Percentiles rank a stretch among this genome's conserved stretches.
These are phyloP conservation scores for Anolis carolinensis DNA, from an alignment of 2,113 vertebrate genomes.

Conservation along the genomic window DNA sequence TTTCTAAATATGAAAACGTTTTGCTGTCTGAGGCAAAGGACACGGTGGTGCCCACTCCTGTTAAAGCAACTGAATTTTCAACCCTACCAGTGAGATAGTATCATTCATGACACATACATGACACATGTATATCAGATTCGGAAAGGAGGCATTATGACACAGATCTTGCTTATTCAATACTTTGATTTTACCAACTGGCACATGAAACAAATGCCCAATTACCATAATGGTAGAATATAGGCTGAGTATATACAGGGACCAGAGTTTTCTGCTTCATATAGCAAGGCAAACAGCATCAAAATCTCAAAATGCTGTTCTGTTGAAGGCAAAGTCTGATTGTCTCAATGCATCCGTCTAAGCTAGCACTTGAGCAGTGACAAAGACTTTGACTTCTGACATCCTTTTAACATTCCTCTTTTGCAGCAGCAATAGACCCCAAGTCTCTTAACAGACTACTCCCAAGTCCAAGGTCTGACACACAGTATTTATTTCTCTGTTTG, in stretches of 20 bases:
- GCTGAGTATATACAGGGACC: neutral
- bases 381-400: neutral
- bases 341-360: neutral
- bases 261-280: neutral
- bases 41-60: no score
- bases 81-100: no score
- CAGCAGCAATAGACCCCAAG: neutral
- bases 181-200: no score
- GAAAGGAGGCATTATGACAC: no score
- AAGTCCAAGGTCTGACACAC: neutral
- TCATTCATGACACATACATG: no score
- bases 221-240: neutral
- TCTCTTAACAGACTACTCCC: neutral
- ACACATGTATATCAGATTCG: no score
- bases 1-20: no score
- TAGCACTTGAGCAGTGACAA: neutral
- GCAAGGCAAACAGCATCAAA: neutral
- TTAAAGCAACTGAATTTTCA: no score
- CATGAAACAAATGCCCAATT: no score
- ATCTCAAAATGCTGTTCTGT: neutral
- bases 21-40: no score
- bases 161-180: no score
- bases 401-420: neutral
- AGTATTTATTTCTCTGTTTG: constrained; percentile 7
- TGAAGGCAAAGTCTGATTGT: neutral